A percentile compares a stretch with the other conserved stretches of the same genome.
Evolutionary conservation across 1,140 invertebrate species (phyloP).

Genomic region (Drosophila funebris): DNA sequence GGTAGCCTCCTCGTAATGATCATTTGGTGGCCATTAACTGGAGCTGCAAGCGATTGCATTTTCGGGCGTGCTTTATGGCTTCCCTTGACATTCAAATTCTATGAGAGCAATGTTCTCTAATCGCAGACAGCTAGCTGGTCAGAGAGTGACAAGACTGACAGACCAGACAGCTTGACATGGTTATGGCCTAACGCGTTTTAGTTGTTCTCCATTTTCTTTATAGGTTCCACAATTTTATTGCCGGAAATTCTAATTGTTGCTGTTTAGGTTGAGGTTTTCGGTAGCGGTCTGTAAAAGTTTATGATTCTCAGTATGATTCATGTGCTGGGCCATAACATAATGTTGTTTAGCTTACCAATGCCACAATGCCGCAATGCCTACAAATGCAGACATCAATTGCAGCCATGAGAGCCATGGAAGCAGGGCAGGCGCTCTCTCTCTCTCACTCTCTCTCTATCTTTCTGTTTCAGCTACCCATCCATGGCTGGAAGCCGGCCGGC

Average conservation of each 20-base stretch:
- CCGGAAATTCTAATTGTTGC: slow-evolving; percentile 74
- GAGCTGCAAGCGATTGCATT: slow-evolving; percentile 52
- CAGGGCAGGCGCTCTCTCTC: not conserved
- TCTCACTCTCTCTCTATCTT: not conserved
- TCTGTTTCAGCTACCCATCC: not conserved
- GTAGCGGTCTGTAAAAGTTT: slow-evolving; percentile 5
- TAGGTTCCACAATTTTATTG: slow-evolving; percentile 51
- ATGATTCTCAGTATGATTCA: slow-evolving; percentile 25
- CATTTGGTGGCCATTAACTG: slow-evolving; percentile 51
- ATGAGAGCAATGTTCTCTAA: slow-evolving; percentile 5
- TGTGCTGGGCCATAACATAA: slow-evolving; percentile 15
- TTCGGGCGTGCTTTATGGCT: slow-evolving; percentile 24
- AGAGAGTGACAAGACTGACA: slow-evolving; percentile 27
- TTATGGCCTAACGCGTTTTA: slow-evolving; percentile 71
- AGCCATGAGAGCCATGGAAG: slow-evolving; percentile 13
- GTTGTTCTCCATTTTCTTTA: slow-evolving; percentile 32
- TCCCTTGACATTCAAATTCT: slow-evolving; percentile 47
- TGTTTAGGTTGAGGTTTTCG: slow-evolving; percentile 41
- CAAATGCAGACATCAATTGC: slow-evolving; percentile 36
- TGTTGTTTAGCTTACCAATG: slow-evolving; percentile 24
- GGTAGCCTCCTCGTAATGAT: slow-evolving; percentile 11
- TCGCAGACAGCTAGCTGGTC: slow-evolving; percentile 42
- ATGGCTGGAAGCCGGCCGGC: slow-evolving; percentile 43
- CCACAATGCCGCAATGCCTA: slow-evolving; percentile 10
- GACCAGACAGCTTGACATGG: slow-evolving; percentile 47